These are phyloP conservation scores for fruit fly (Drosophila melanogaster) DNA, from an alignment of 1,140 invertebrate genomes.

Conservation along the genomic window Release_6_plus_ISO1_MT NT_037436.4:14676501-14677000, in stretches of 20 bases:
- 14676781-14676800: constrained; percentile 3
- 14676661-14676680: constrained; percentile 47
- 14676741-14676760: constrained; percentile 12
- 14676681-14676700: constrained; percentile 21
- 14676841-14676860: not conserved
- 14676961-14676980: too few species aligned
- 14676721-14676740: constrained; percentile 8
- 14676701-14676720: constrained; percentile 31
- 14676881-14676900: too few species aligned
- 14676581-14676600: constrained; percentile 32
- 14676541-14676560: not conserved
- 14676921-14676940: not conserved
- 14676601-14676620: constrained; percentile 43
- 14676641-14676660: constrained; percentile 54
- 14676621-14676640: constrained; percentile 67
- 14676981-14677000: too few species aligned
- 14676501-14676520: not conserved
- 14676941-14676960: too few species aligned
- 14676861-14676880: not conserved
- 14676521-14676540: constrained; percentile 12
- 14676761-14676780: constrained; percentile 1
- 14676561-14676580: constrained; percentile 36
- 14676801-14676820: not conserved
- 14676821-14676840: not conserved
- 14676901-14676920: not conserved